Evolutionary conservation across 1,140 invertebrate genomes (phyloP), one percentile per base, ranked within the genome.

Genomic region (Frieseomelitta varia): DNA sequence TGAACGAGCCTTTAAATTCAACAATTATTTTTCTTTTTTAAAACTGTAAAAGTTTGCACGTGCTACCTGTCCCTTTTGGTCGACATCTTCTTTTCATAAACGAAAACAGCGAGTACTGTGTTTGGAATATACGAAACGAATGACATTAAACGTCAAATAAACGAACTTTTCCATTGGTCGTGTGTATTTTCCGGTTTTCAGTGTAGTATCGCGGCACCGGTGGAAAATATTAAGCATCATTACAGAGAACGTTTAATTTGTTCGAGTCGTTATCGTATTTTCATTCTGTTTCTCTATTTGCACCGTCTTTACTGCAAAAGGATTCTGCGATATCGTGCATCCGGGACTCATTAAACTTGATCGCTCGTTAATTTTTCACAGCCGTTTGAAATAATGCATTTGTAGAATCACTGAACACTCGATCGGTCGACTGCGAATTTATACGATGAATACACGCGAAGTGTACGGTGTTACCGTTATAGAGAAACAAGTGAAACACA

Each of bases 381-480:
- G 30, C 6, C 8, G 53, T 1, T 61, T 30, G 47, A 12, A 27
- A 34, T 24, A 58, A 55, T 24, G 58, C 58, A 65, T 53, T 65
- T n/a, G 39, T 17, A 24, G 47, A 19, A 24, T 65, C 14, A 19
- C 47, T 6, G 39, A 47, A 6, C 27, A 27, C 65, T 30, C 39
- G 17, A 15, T 51, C 69, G 58, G 58, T 81, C 58, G n/a, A 27
- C 47, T 30, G 58, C 73, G 79, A 81, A 81, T 81, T 61, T 80
- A 61, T 51, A 55, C n/a, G 17, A 51, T 11, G 53, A 27, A 10
- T n/a, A 15, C 24, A 17, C 53, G 27, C 10, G 10, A 19, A 27
- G 14, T 0, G 12, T 14, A 47, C 39, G 39, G 8, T 47, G 39
- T 47, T 47, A 47, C 39, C 39, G 8, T 47, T 47, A 47, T 6